These are phyloP conservation scores for Ostrea edulis DNA, from an alignment of 1,140 invertebrate genomes.

Conservation along the genomic window DNA sequence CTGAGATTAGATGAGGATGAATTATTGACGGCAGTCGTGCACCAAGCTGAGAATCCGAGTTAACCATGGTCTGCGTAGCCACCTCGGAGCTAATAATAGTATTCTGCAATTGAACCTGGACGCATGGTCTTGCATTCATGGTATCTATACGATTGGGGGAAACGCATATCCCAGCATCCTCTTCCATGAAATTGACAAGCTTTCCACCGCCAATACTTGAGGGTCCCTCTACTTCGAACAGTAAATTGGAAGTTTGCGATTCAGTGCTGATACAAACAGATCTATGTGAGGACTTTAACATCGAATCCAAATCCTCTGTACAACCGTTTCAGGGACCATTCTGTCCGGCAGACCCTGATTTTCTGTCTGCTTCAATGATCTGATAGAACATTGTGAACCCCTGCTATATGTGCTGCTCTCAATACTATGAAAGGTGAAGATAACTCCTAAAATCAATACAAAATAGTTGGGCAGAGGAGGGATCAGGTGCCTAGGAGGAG, in stretches of 20 bases:
- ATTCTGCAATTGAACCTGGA: background rate
- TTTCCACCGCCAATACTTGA: background rate
- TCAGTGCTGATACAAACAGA: too few relatives aligned
- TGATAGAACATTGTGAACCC: too few relatives aligned
- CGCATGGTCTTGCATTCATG: background rate
- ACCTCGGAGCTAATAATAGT: background rate
- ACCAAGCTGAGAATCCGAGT: background rate
- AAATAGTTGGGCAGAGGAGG: too few relatives aligned
- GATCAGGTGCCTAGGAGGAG: too few relatives aligned
- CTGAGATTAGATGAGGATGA: background rate
- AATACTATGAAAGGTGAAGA: too few relatives aligned
- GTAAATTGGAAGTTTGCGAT: conserved; percentile 4
- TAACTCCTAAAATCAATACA: too few relatives aligned
- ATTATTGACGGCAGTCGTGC: background rate
- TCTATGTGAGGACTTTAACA: too few relatives aligned
- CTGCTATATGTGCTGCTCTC: too few relatives aligned
- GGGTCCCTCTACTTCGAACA: background rate
- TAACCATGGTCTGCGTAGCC: conserved; percentile 13
- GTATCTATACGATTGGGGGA: background rate
- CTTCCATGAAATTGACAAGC: background rate
- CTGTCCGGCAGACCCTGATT: too few relatives aligned
- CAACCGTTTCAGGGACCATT: too few relatives aligned
- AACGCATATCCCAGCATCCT: background rate
- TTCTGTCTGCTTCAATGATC: too few relatives aligned
- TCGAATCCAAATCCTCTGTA: too few relatives aligned